Percentiles rank a stretch among this genome's conserved stretches.
These are phyloP conservation scores for Leucophenga varia DNA, from an alignment of 1,140 invertebrate species.

Conservation along the genomic window DNA sequence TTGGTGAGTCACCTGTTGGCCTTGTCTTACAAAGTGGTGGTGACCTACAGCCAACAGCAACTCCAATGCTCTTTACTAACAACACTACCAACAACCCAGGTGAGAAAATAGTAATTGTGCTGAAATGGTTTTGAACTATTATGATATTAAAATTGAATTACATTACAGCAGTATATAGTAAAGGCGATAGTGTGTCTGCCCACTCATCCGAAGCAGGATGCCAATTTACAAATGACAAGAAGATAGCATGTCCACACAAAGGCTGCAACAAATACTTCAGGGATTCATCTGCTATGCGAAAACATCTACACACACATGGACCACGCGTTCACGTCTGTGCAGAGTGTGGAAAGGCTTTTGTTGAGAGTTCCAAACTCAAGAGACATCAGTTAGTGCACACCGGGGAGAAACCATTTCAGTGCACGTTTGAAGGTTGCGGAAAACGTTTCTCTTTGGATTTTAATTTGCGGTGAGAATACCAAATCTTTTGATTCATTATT, in stretches of 20 bases:
- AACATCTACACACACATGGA: constrained; percentile 96
- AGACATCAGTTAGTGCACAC: constrained; percentile 93
- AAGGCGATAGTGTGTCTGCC: constrained; percentile 5
- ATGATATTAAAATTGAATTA: too few relatives aligned
- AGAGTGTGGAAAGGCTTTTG: constrained; percentile 98
- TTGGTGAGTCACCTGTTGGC: too few relatives aligned
- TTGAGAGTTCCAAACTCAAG: constrained; percentile 96
- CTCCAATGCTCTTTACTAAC: too few relatives aligned
- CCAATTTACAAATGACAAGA: constrained; percentile 32
- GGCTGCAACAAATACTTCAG: constrained; percentile 95
- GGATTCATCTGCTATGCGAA: constrained; percentile 97
- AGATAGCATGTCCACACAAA: constrained; percentile 90
- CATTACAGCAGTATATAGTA: too few relatives aligned
- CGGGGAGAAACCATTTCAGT: constrained; percentile 96
- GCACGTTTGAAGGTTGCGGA: constrained; percentile 97
- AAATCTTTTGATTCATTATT: not conserved
- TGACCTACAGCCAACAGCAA: too few relatives aligned
- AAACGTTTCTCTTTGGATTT: constrained; percentile 98
- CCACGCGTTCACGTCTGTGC: constrained; percentile 96
- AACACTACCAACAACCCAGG: too few relatives aligned
- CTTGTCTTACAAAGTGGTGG: too few relatives aligned
- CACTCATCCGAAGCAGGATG: constrained; percentile 1
- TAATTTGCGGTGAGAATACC: constrained; percentile 67
- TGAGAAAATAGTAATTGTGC: too few relatives aligned
- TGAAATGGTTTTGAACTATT: too few relatives aligned